Percentiles rank a stretch among this genome's conserved stretches.
Conservation (phyloP, 2,113 vertebrate genomes). For the Cettia cetti region DNA sequence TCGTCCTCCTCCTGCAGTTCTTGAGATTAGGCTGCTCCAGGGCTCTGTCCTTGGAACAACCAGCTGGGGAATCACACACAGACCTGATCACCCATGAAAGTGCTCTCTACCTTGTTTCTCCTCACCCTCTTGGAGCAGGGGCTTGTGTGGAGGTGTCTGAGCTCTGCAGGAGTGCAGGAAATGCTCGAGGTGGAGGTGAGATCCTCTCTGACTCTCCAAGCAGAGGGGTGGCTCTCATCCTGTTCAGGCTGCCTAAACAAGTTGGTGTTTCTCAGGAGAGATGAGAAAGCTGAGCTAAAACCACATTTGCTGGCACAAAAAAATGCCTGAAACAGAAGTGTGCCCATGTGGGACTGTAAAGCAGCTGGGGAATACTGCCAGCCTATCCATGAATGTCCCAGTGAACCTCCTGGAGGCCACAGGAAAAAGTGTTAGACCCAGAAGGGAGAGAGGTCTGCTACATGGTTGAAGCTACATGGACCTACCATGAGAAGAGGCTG, state of each 20-base stretch:
- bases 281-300: not conserved
- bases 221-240: not conserved
- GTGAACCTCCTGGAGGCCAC: not conserved
- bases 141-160: not conserved
- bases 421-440: not conserved
- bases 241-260: not conserved
- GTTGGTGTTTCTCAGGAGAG: not conserved
- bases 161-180: fast-evolving
- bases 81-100: not conserved
- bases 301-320: not conserved
- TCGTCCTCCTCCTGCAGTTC: not conserved
- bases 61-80: not conserved
- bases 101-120: not conserved
- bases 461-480: not conserved
- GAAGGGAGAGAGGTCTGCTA: not conserved
- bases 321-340: not conserved
- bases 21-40: not conserved
- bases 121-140: not conserved
- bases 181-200: not conserved
- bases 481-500: not conserved
- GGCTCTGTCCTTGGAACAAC: not conserved
- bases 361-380: not conserved
- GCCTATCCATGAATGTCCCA: not conserved
- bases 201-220: not conserved
- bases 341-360: not conserved